Conservation (phyloP, 1,140 invertebrate genomes). For the Drosophila tsacasi region DNA sequence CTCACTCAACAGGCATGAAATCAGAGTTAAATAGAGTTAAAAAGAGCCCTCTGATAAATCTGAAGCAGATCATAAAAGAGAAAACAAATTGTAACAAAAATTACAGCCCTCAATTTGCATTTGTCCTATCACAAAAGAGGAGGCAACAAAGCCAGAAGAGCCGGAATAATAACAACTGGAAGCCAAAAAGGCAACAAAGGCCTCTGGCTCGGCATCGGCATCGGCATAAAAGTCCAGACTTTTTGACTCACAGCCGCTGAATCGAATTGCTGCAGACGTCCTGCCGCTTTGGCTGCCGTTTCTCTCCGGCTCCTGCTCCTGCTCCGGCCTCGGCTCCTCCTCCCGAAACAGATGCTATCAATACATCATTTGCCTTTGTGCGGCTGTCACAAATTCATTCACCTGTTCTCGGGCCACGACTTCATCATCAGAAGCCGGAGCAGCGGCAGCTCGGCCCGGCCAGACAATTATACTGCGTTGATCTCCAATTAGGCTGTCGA, state of each 20-base stretch:
- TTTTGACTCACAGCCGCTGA: constrained; percentile 58
- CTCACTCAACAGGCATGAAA: background rate
- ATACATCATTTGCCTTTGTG: constrained; percentile 83
- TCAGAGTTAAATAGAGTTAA: background rate
- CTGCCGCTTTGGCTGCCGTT: constrained; percentile 68
- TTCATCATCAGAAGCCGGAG: constrained; percentile 61
- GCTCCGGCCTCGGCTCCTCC: constrained; percentile 44
- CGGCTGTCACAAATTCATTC: constrained; percentile 82
- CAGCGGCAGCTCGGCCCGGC: constrained; percentile 34
- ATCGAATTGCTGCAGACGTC: constrained; percentile 71
- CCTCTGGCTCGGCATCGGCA: constrained; percentile 4
- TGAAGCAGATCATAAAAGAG: constrained; percentile 20
- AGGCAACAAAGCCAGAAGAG: constrained; percentile 34
- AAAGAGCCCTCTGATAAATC: constrained; percentile 14
- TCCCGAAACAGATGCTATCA: constrained; percentile 81
- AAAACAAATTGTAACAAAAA: constrained; percentile 54
- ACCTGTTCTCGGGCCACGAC: constrained; percentile 80
- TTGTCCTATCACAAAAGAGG: constrained; percentile 44
- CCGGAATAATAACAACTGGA: constrained; percentile 36
- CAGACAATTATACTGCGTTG: constrained; percentile 82
- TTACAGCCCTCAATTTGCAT: constrained; percentile 68
- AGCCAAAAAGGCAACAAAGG: constrained; percentile 46
- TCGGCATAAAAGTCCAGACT: constrained; percentile 43
- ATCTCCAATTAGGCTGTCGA: constrained; percentile 84
- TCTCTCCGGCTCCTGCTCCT: constrained; percentile 20